A percentile compares a stretch with the other conserved stretches of the same genome.
phyloP scores from a whole-genome alignment of 2,888 invertebrate genomes.

The Blomia tropicalis region DNA sequence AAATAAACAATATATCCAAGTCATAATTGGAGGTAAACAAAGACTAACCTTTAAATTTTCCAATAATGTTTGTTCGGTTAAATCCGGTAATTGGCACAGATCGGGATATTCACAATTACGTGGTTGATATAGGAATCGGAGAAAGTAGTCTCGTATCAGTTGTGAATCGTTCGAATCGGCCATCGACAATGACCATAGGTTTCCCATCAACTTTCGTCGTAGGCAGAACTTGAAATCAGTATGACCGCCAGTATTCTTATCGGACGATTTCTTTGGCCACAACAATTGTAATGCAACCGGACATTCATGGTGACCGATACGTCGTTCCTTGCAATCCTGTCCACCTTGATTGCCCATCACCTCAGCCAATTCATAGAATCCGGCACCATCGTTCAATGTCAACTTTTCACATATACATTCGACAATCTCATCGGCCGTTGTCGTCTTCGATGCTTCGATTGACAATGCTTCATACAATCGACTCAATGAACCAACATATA shows the following conservation, averaged over 20 bases:
- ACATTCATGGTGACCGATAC: constrained; percentile 52
- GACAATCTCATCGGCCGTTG: constrained; percentile 77
- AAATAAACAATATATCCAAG: no score
- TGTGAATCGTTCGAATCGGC: constrained; percentile 70
- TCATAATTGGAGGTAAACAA: no score
- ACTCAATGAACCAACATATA: constrained; percentile 72
- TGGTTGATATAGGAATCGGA: constrained; percentile 74
- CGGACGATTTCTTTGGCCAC: constrained; percentile 36
- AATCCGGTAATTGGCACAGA: constrained; percentile 80
- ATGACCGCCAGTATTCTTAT: constrained; percentile 12
- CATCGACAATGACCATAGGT: constrained; percentile 53
- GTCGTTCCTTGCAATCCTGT: constrained; percentile 76
- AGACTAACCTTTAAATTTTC: constrained; percentile 55
- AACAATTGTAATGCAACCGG: constrained; percentile 40
- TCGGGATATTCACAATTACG: constrained; percentile 87
- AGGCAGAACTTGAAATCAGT: constrained; percentile 56
- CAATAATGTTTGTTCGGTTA: constrained; percentile 78
- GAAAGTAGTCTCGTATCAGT: constrained; percentile 76
- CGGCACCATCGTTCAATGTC: constrained; percentile 40
- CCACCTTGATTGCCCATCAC: constrained; percentile 45
- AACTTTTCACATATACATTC: constrained; percentile 65
- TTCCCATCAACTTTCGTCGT: constrained; percentile 55
- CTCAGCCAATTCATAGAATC: constrained; percentile 51
- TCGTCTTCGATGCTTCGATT: constrained; percentile 77
- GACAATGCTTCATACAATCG: constrained; percentile 73